These are phyloP conservation scores for Aulostomus chinensis DNA, from an alignment of 2,797 vertebrate species.

Conservation along the genomic window DNA sequence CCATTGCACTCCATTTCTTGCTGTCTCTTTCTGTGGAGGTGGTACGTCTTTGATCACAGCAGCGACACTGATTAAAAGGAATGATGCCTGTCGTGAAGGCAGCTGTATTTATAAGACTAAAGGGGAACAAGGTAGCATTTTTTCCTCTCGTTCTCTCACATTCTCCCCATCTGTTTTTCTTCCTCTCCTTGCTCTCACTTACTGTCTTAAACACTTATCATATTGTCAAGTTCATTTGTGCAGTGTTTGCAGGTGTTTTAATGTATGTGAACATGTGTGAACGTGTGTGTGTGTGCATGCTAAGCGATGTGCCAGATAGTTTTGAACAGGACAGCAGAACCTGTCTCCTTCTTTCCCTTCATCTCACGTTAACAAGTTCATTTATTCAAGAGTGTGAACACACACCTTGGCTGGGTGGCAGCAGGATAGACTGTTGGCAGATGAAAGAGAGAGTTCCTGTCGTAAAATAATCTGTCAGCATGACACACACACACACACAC, in stretches of 20 bases:
- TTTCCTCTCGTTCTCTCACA: slow-evolving; percentile 10
- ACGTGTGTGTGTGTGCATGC: slow-evolving; percentile 31
- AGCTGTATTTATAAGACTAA: slow-evolving; percentile 67
- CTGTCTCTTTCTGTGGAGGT: slow-evolving; percentile 72
- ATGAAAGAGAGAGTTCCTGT: slow-evolving; percentile 70
- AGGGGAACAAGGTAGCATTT: slow-evolving; percentile 52
- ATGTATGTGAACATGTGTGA: not conserved
- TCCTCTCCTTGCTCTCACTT: slow-evolving; percentile 15
- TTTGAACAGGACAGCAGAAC: slow-evolving; percentile 70
- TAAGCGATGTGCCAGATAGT: slow-evolving; percentile 64
- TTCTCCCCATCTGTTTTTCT: slow-evolving; percentile 6
- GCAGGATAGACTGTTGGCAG: slow-evolving; percentile 60
- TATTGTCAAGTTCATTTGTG: slow-evolving; percentile 21
- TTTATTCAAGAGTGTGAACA: slow-evolving; percentile 76
- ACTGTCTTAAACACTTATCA: slow-evolving; percentile 24
- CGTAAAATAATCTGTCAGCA: slow-evolving; percentile 64
- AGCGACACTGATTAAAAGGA: slow-evolving; percentile 78
- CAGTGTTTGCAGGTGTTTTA: not conserved
- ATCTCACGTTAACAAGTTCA: slow-evolving; percentile 77
- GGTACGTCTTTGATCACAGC: slow-evolving; percentile 77
- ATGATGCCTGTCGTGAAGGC: slow-evolving; percentile 75
- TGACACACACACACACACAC: slow-evolving; percentile 28
- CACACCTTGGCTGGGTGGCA: slow-evolving; percentile 53
- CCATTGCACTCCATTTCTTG: slow-evolving; percentile 53
- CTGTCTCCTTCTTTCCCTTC: slow-evolving; percentile 73